A percentile compares a stretch with the other conserved stretches of the same genome.
Evolutionary conservation across 2,113 vertebrate genomes (phyloP).

Genomic region (Hippocampus mohnikei): DNA sequence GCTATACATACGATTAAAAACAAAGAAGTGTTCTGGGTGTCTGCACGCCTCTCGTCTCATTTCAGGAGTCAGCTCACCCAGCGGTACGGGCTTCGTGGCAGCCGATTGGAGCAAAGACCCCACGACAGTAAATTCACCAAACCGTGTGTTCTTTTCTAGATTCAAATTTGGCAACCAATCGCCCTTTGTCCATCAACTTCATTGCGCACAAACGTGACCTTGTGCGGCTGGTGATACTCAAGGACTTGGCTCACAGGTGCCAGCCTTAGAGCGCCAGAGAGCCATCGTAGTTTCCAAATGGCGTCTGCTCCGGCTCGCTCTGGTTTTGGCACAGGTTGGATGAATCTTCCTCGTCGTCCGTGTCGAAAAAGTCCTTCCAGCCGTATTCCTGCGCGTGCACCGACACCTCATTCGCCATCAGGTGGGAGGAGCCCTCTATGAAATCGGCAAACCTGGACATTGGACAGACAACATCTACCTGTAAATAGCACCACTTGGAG

Average conservation of each 20-base stretch:
- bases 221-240: too few relatives aligned
- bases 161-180: neutral
- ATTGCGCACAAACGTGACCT: neutral
- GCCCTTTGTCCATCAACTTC: neutral
- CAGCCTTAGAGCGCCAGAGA: neutral
- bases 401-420: slow-evolving; percentile 80
- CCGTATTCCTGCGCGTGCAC: slow-evolving; percentile 85
- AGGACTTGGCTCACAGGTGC: neutral
- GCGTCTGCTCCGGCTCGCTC: slow-evolving; percentile 16
- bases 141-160: neutral
- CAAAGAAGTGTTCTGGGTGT: neutral
- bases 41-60: neutral
- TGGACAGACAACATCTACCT: neutral
- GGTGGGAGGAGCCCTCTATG: slow-evolving; percentile 82
- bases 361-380: slow-evolving; percentile 77
- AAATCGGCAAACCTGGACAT: slow-evolving; percentile 90
- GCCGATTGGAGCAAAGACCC: neutral
- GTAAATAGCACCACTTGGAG: neutral
- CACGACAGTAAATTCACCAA: neutral
- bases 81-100: neutral
- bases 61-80: neutral
- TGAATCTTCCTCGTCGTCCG: slow-evolving; percentile 58
- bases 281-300: slow-evolving; percentile 9
- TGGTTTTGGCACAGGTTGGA: slow-evolving; percentile 6
- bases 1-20: neutral